Base-by-base conservation (phyloP, 2,888 invertebrate genomes). In the Scaptomyza cyrtandrae region DNA sequence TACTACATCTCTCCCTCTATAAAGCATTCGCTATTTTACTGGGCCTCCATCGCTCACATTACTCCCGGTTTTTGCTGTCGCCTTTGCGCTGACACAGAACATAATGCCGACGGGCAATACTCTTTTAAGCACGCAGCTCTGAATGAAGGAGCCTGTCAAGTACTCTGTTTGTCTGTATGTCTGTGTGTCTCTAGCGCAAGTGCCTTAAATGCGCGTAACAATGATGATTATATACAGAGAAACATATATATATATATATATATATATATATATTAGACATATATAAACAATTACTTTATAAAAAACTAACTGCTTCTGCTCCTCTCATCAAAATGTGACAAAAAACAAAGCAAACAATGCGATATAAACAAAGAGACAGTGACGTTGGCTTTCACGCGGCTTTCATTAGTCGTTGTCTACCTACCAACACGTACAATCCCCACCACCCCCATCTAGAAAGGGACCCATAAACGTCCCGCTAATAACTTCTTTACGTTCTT, bases 101-200 rank as follows among this genome's bases (percentile, higher is more conserved):
- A 87, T 87, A 87, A 89, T 81, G 89, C 87, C 89, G 85, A 74
- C 88, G 90, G 90, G 90, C 88, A 88, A 89, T 88, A 90, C 89
- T 88, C 88, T 85, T 89, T 88, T 78, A 79, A 89, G 88, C 88
- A 89, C 85, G 69, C 82, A 76, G 68, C 67, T 63, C 58, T 71
- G 67, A 71, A 80, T 83, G 64, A 68, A 48, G 68, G 68, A 45
- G 58, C 48, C 11, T 37, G 64, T 53, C 67, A 54, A 44, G 13
- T 44, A 54, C 39, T 53, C 60, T 44, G 56, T 39, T 53, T 62
- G 37, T 24, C 44, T 50, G 39, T 45, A 49, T 50, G 53, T 19
- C 61, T 66, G 10, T 33, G 33, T 77, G 82, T 81, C 79, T 85
- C 14, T n/a, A 66, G 72, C 65, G 73, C 72, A 88, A 88, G 80